Evolutionary conservation across 2,113 vertebrate genomes (phyloP), one percentile per base, ranked within the genome.

Genomic region (Uropsilus gracilis): DNA sequence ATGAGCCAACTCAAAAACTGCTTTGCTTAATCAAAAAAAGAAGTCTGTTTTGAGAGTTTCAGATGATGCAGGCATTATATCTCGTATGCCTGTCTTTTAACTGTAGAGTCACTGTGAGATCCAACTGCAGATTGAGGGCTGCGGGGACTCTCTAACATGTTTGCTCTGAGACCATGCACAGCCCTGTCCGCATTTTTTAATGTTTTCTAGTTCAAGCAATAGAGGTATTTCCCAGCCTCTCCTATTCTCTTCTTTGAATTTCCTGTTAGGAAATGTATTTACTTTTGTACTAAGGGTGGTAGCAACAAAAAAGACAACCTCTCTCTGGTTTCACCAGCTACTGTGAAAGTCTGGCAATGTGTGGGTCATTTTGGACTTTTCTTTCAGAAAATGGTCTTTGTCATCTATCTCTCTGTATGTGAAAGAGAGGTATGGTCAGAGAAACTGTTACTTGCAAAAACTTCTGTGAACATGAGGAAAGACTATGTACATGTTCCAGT

Each of bases 311-410:
- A 88, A 13, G 22, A 75, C 20, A 46, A 37, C 18, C 6, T 34
- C 2, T 13, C 32, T 64, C 59, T 44, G 14, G 4, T 46, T 72
- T 86, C 44, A 18, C 18, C 4, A 64, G 7, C 68, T 46, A 10
- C 32, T 83, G 42, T 9, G 32, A 69, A 63, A 90, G 32, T 2
- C 32, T n/a, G 7, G 32, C 64, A n/a, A 32, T 30, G 8, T 37
- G 48, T 64, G 63, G 68, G 57, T 50, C 42, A 44, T 86, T 92
- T 59, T 24, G 66, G 71, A 73, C 66, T 92, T 94, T 44, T n/a
- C 81, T 77, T 4, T 72, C 32, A 71, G 53, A n/a, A 64, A 55
- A 24, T 39, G 17, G 34, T 26, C 22, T 59, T 83, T 55, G 30
- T 91, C 37, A 77, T 90, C 44, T 44, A 2, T 88, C 30, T 72